Conservation (phyloP, 2,113 vertebrate genomes). For the Myrmecophaga tridactyla region DNA sequence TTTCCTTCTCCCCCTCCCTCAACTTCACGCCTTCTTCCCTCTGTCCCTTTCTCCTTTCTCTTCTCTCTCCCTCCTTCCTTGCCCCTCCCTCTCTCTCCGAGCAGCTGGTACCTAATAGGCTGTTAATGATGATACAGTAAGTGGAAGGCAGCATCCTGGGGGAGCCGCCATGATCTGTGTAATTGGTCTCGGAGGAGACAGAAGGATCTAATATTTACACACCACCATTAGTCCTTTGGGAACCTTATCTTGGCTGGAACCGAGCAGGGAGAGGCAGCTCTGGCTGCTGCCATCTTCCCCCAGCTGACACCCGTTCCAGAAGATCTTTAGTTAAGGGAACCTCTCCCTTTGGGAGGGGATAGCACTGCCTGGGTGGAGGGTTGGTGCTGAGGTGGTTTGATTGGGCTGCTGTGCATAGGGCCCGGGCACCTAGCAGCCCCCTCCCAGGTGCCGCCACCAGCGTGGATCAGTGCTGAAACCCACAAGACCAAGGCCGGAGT, state of each 20-base stretch:
- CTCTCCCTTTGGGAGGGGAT: neutral
- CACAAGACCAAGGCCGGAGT: too few relatives aligned
- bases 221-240: constrained; percentile 81
- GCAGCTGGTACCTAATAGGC: constrained; percentile 87
- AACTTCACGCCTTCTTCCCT: too few relatives aligned
- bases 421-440: neutral
- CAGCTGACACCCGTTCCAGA: neutral
- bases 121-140: constrained; percentile 87
- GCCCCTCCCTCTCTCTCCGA: constrained; percentile 4
- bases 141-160: constrained; percentile 82
- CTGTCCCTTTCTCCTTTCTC: neutral
- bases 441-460: neutral
- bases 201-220: constrained; percentile 87
- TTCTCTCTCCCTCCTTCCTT: neutral
- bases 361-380: neutral
- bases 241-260: constrained; percentile 74
- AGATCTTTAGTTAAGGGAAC: neutral
- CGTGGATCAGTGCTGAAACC: neutral
- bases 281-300: constrained; percentile 55
- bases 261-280: constrained; percentile 51
- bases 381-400: neutral
- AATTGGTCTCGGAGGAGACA: constrained; percentile 88
- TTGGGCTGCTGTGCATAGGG: fast-evolving
- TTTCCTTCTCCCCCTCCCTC: fast-evolving
- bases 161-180: constrained; percentile 85